A percentile compares a stretch with the other conserved stretches of the same genome.
Evolutionary conservation across 2,113 vertebrate genomes (phyloP).

Genomic region (Rhea pennata): DNA sequence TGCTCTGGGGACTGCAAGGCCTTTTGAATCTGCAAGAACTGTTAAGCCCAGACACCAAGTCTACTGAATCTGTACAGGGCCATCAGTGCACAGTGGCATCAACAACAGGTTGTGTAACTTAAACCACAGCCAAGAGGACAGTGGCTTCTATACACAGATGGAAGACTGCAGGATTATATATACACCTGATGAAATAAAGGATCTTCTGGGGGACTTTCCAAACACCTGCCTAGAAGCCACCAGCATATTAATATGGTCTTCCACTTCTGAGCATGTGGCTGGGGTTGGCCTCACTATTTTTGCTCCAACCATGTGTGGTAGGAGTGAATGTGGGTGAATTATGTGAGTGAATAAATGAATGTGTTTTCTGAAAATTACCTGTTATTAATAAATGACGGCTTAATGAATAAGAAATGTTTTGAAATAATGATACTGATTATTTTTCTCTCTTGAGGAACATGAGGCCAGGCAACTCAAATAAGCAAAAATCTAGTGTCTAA

Average conservation of each 20-base stretch:
- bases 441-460: neutral
- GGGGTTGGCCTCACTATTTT: neutral
- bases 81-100: neutral
- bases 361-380: neutral
- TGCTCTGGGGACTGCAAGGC: neutral
- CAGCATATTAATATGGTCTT: rapidly evolving
- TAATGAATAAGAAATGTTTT: neutral
- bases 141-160: neutral
- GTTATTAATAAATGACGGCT: neutral
- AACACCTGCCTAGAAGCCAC: neutral
- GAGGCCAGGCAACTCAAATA: neutral
- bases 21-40: neutral
- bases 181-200: neutral
- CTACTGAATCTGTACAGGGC: neutral
- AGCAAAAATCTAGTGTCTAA: neutral
- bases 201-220: neutral
- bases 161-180: neutral
- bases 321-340: neutral
- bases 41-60: neutral
- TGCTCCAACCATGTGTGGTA: neutral
- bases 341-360: neutral
- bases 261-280: neutral
- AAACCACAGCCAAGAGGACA: neutral
- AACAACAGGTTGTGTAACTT: neutral
- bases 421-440: neutral